Percentiles rank a stretch among this genome's conserved stretches.
phyloP scores from a whole-genome alignment of 1,140 invertebrate genomes.

The Pachyrhynchus sulphureomaculatus region DNA sequence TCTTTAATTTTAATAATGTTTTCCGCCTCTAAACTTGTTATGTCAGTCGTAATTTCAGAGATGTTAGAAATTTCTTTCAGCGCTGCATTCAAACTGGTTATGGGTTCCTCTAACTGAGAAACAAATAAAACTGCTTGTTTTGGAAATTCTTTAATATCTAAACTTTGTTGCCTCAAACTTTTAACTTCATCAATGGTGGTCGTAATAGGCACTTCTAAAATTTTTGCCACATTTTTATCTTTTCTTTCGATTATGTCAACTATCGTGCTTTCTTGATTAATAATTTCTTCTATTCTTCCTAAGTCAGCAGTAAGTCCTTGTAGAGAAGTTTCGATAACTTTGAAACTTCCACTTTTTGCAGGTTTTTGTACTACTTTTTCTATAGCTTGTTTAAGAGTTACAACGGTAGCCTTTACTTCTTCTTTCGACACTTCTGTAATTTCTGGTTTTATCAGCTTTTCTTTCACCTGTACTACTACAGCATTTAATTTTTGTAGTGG shows the following conservation, averaged over 20 bases:
- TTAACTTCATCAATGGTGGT: neutral
- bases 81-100: constrained; percentile 1
- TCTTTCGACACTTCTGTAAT: neutral
- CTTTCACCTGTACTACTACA: constrained; percentile 17
- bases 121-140: too few relatives aligned
- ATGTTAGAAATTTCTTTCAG: constrained; percentile 2
- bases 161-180: neutral
- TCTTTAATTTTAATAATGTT: neutral
- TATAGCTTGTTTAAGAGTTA: neutral
- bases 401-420: neutral
- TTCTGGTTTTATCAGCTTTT: constrained; percentile 16
- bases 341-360: neutral
- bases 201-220: neutral
- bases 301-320: neutral
- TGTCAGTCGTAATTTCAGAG: neutral
- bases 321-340: neutral
- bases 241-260: neutral
- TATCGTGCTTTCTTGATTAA: too few relatives aligned
- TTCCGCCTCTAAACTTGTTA: constrained; percentile 4
- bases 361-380: neutral
- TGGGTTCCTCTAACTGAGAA: neutral
- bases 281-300: neutral
- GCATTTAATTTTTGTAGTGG: constrained; percentile 17
- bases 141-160: too few relatives aligned
- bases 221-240: too few relatives aligned